Conservation (phyloP, 2,797 vertebrate species). For the Onychomys torridus region DNA sequence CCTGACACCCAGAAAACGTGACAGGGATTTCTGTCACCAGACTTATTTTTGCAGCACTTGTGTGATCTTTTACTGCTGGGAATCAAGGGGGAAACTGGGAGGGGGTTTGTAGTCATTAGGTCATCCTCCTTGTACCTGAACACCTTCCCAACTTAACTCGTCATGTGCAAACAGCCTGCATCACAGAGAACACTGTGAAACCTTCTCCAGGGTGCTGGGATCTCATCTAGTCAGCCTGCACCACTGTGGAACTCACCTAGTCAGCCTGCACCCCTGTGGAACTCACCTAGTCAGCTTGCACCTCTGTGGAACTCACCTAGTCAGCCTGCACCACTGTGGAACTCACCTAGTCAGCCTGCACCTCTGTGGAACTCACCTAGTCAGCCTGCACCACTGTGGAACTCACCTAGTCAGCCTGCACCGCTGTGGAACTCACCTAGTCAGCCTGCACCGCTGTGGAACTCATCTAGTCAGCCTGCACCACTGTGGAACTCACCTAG, state of each 20-base stretch:
- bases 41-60: neutral
- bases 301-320: neutral
- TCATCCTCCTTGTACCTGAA: neutral
- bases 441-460: too few species aligned
- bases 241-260: too few species aligned
- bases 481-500: rapidly evolving
- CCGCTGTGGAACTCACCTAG: too few species aligned
- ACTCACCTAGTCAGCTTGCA: neutral
- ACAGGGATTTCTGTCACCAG: neutral
- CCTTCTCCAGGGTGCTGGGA: too few species aligned
- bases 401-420: neutral
- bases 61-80: neutral
- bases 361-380: too few species aligned
- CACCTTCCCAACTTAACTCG: neutral
- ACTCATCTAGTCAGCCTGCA: too few species aligned
- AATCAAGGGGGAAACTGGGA: neutral
- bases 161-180: neutral
- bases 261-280: too few species aligned
- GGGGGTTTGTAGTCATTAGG: neutral
- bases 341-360: too few species aligned
- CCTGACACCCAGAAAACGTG: neutral
- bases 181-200: too few species aligned
- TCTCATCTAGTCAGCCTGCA: too few species aligned
- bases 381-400: neutral
- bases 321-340: neutral